Conservation (phyloP, 1,140 invertebrate species). For the Pomacea maculata region DNA sequence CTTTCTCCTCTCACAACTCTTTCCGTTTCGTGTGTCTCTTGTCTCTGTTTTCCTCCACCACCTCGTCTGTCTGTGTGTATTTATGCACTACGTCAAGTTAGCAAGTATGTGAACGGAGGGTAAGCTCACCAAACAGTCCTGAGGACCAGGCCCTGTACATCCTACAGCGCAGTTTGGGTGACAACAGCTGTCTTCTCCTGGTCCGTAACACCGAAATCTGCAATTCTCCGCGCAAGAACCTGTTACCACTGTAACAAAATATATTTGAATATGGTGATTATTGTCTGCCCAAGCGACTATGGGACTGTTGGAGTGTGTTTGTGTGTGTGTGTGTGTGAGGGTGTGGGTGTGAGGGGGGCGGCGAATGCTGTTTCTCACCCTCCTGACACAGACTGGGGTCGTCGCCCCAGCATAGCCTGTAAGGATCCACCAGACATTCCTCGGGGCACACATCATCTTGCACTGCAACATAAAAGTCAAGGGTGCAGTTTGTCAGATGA, state of each 20-base stretch:
- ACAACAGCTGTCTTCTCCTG: constrained; percentile 88
- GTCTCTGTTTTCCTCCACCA: too few relatives aligned
- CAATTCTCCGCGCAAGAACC: constrained; percentile 68
- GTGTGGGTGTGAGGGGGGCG: not conserved
- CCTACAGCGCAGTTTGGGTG: constrained; percentile 96
- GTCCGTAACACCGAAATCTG: constrained; percentile 89
- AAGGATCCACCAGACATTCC: constrained; percentile 15
- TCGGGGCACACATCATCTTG: constrained; percentile 18
- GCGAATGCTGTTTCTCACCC: constrained; percentile 21
- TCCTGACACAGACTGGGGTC: constrained; percentile 35
- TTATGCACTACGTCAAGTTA: too few relatives aligned
- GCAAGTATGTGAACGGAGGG: not conserved
- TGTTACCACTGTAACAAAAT: constrained; percentile 24
- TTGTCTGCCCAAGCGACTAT: too few relatives aligned
- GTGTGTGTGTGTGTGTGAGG: not conserved
- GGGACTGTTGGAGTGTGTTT: too few relatives aligned
- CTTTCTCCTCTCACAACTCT: not conserved
- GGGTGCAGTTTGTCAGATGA: not conserved
- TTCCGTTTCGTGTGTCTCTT: too few relatives aligned
- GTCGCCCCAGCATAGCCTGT: constrained; percentile 35
- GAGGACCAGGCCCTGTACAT: constrained; percentile 90
- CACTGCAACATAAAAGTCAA: not conserved
- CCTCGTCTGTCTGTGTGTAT: too few relatives aligned
- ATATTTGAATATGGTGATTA: not conserved
- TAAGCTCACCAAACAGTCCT: constrained; percentile 81